phyloP scores from a whole-genome alignment of 53 echinoderm and acorn worm genomes.

The Echinarachnius parma region DNA sequence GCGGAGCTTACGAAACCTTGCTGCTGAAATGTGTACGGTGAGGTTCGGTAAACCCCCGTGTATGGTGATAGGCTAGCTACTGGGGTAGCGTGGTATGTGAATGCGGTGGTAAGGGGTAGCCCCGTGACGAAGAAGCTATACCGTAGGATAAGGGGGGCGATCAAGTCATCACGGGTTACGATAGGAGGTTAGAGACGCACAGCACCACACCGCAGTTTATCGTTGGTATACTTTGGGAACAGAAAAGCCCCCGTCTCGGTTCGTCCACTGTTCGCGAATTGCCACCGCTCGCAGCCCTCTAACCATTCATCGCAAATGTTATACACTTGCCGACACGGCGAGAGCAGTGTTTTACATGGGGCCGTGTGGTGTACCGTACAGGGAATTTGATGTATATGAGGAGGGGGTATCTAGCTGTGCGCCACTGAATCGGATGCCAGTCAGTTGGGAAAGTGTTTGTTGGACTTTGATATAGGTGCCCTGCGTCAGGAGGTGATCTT shows the following conservation, averaged over 20 bases:
- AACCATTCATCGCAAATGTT: conserved; percentile 43
- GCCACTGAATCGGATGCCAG: too few relatives aligned
- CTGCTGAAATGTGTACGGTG: not conserved
- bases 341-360: conserved; percentile 42
- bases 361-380: conserved; percentile 28
- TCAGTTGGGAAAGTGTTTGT: too few relatives aligned
- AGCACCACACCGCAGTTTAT: not conserved
- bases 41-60: conserved; percentile 6
- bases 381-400: conserved; percentile 35
- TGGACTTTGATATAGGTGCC: too few relatives aligned
- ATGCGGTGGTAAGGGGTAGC: conserved; percentile 12
- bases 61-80: conserved; percentile 15
- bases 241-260: not conserved
- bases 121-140: not conserved
- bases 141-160: conserved; percentile 21
- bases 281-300: conserved; percentile 25
- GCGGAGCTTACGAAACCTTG: conserved; percentile 22
- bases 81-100: conserved; percentile 36
- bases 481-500: too few relatives aligned
- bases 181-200: conserved; percentile 36
- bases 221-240: not conserved
- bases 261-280: too few relatives aligned
- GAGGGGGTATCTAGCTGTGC: too few relatives aligned
- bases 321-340: conserved; percentile 45
- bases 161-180: conserved; percentile 24